Conservation (phyloP, 1,140 invertebrate species). For the Drosophila pachea region DNA sequence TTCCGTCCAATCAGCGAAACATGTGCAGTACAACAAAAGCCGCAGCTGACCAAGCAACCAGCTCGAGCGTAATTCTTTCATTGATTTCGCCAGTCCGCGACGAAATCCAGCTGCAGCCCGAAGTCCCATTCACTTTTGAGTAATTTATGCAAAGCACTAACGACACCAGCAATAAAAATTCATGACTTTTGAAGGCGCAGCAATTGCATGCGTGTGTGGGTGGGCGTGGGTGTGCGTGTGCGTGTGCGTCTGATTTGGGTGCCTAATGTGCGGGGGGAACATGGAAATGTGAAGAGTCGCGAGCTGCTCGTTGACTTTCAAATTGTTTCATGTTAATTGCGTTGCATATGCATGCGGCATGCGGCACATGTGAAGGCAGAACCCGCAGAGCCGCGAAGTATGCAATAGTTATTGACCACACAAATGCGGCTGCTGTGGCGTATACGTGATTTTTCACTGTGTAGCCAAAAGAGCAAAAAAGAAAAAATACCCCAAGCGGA, state of each 20-base stretch:
- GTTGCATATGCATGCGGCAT: constrained; percentile 30
- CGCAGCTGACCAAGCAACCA: constrained; percentile 4
- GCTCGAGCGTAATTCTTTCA: constrained; percentile 17
- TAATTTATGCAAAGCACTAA: constrained; percentile 75
- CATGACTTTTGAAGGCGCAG: constrained; percentile 51
- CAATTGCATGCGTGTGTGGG: constrained; percentile 35
- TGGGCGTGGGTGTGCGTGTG: background rate
- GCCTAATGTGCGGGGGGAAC: constrained; percentile 60
- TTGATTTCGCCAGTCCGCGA: constrained; percentile 22
- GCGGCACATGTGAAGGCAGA: constrained; percentile 41
- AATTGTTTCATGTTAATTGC: constrained; percentile 59
- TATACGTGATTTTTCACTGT: constrained; percentile 21
- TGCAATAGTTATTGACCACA: constrained; percentile 71
- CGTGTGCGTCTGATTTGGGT: constrained; percentile 22
- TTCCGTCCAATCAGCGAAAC: constrained; percentile 33
- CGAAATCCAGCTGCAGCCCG: constrained; percentile 30
- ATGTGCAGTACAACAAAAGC: constrained; percentile 9
- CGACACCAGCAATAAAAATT: constrained; percentile 76
- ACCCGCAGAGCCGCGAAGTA: constrained; percentile 54
- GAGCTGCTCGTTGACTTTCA: constrained; percentile 44
- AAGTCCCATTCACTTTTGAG: constrained; percentile 40
- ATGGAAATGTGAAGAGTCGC: constrained; percentile 50
- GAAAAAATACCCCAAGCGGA: constrained; percentile 8
- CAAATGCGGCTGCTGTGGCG: constrained; percentile 23
- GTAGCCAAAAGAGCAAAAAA: background rate